Conservation (phyloP, 1,140 invertebrate species). For the Anadara kagoshimensis region DNA sequence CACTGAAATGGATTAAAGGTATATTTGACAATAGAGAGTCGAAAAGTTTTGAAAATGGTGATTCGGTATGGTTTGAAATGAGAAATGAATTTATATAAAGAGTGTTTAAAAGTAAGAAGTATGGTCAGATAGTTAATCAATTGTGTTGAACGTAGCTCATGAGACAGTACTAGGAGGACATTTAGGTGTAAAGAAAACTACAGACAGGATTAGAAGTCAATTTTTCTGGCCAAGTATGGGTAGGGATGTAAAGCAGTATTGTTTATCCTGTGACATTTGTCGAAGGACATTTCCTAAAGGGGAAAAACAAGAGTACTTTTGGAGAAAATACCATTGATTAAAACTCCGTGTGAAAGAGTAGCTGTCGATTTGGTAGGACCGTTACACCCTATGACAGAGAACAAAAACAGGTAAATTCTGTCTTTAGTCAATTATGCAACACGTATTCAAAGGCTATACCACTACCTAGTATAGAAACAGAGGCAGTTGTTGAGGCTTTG, state of each 20-base stretch:
- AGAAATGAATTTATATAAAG: no score
- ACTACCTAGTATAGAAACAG: slow-evolving; percentile 27
- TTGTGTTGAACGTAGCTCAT: no score
- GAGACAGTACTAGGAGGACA: no score
- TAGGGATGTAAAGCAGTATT: background rate
- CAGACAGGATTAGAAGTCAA: background rate
- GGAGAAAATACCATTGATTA: background rate
- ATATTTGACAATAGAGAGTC: no score
- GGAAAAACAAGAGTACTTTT: background rate
- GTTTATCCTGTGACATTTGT: background rate
- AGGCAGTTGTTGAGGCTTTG: slow-evolving; percentile 45
- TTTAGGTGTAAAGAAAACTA: no score
- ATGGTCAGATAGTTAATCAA: no score
- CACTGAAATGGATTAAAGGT: no score
- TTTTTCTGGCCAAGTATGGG: slow-evolving; percentile 9
- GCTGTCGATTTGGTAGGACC: slow-evolving; percentile 29
- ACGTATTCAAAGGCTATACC: slow-evolving; percentile 47
- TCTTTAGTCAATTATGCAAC: slow-evolving; percentile 36
- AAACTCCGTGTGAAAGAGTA: background rate
- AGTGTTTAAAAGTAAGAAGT: no score
- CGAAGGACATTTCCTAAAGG: slow-evolving; percentile 1
- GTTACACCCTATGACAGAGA: slow-evolving; percentile 8
- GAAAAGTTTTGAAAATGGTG: no score
- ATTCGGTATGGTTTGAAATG: no score
- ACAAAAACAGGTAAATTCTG: slow-evolving; percentile 16